A percentile compares a stretch with the other conserved stretches of the same genome.
Conservation (phyloP, 2,888 invertebrate genomes). For the Hemithea aestivaria region DNA sequence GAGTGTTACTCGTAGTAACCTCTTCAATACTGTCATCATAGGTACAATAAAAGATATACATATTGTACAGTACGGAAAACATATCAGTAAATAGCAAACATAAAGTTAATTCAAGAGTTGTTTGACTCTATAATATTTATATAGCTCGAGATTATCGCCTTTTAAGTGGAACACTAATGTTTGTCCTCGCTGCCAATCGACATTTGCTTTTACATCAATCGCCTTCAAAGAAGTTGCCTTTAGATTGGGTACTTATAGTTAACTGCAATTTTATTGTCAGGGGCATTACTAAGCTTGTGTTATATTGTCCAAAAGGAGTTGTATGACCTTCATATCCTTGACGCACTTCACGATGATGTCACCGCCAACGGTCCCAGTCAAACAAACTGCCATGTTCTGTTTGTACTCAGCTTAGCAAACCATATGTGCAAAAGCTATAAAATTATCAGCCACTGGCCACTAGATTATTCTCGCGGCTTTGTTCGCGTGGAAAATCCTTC, state of each 20-base stretch:
- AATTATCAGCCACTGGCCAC: no score
- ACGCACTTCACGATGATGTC: conserved; percentile 38
- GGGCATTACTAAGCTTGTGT: no score
- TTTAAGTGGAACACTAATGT: conserved; percentile 43
- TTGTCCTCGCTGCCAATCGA: conserved; percentile 34
- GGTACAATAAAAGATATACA: no score
- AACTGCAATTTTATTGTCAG: conserved; percentile 10
- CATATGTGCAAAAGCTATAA: conserved; percentile 31
- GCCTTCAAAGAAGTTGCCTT: conserved; percentile 13
- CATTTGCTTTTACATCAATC: conserved; percentile 15
- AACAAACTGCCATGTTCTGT: conserved; percentile 30
- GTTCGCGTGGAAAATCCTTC: no score
- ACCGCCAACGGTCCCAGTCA: conserved; percentile 26
- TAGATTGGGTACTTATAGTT: conserved; percentile 18
- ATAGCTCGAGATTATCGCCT: conserved; percentile 41
- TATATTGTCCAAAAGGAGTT: conserved; percentile 7
- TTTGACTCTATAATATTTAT: no score
- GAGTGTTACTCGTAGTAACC: no score
- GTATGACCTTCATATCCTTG: conserved; percentile 35
- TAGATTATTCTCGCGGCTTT: no score
- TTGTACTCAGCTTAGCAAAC: conserved; percentile 25
- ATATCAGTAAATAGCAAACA: no score
- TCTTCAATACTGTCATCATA: no score
- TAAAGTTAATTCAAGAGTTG: no score
- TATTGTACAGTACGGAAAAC: no score